phyloP scores from a whole-genome alignment of 2,797 vertebrate species.

The Trematomus bernacchii region DNA sequence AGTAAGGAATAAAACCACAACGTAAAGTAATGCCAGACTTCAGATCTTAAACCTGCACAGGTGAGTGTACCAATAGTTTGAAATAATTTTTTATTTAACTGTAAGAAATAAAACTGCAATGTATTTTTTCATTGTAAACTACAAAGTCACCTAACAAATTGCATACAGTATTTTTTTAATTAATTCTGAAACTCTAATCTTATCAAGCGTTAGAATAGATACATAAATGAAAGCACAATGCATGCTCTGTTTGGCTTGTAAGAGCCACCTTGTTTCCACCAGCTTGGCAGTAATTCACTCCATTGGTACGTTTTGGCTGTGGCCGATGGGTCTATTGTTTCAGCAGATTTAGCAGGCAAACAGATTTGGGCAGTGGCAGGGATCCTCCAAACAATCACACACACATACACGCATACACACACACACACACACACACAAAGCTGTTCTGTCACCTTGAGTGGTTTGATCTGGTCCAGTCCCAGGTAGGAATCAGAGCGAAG shows the following conservation, averaged over 20 bases:
- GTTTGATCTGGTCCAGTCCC: conserved; percentile 97
- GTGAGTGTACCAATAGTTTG: no score
- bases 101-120: not conserved
- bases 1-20: no score
- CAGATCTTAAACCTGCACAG: no score
- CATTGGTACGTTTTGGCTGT: conserved; percentile 23
- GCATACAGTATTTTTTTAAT: no score
- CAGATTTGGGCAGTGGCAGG: not conserved
- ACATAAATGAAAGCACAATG: conserved; percentile 3
- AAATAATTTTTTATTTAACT: no score
- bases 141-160: no score
- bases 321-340: conserved; percentile 1
- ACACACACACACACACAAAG: conserved; percentile 1
- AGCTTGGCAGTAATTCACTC: conserved; percentile 25
- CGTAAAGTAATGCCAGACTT: no score
- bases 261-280: not conserved
- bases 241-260: not conserved
- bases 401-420: not conserved
- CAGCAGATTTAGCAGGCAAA: conserved; percentile 12
- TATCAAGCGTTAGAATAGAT: not conserved
- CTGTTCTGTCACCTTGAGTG: conserved; percentile 90
- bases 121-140: not conserved
- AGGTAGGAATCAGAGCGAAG: conserved; percentile 96
- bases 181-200: not conserved
- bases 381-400: not conserved